Conservation (phyloP, 35 echinoderm and acorn worm species). For the Diadema setosum region DNA sequence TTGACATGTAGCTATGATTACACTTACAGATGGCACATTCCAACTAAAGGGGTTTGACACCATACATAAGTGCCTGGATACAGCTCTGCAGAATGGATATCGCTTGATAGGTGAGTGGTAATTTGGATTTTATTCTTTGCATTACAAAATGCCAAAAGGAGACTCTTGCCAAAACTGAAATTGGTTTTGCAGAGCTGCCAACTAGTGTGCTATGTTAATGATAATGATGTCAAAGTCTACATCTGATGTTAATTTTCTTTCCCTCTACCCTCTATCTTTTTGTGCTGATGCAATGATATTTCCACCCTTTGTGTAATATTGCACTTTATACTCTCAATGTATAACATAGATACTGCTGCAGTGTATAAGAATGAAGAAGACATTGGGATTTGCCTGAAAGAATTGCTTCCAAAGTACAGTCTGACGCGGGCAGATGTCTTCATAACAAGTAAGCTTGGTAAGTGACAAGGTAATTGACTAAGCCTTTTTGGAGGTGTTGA, state of each 20-base stretch:
- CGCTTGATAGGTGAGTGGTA: slow-evolving; percentile 22
- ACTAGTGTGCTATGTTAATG: background rate
- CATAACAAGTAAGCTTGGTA: slow-evolving; percentile 66
- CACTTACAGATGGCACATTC: slow-evolving; percentile 25
- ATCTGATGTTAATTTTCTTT: background rate
- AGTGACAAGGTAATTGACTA: background rate
- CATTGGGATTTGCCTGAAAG: slow-evolving; percentile 47
- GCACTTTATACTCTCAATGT: background rate
- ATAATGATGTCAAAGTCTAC: background rate
- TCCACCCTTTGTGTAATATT: background rate
- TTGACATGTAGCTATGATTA: too few species aligned
- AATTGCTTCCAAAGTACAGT: slow-evolving; percentile 57
- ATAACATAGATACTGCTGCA: slow-evolving; percentile 51
- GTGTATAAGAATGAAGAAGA: slow-evolving; percentile 56
- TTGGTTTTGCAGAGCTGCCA: background rate
- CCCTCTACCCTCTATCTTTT: background rate
- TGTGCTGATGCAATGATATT: background rate
- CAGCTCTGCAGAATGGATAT: slow-evolving; percentile 24
- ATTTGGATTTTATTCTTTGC: background rate
- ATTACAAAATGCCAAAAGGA: background rate
- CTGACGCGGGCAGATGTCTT: slow-evolving; percentile 41
- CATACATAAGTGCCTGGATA: background rate
- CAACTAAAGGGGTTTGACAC: background rate
- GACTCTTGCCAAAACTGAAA: too few species aligned
- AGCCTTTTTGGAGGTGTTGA: background rate